phyloP scores from a whole-genome alignment of 2,888 invertebrate genomes.

The Drosophila picticornis region DNA sequence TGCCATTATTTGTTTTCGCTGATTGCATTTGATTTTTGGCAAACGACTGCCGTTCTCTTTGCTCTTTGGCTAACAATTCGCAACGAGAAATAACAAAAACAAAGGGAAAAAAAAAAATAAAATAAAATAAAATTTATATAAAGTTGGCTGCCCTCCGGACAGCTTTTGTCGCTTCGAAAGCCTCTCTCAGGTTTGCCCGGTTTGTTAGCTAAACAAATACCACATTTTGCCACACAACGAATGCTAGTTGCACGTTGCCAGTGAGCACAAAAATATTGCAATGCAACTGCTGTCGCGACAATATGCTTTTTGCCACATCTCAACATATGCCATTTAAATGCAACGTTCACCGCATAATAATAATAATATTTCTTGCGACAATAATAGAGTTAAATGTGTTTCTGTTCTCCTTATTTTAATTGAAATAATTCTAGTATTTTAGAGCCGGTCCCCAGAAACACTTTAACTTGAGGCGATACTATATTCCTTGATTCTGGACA shows the following conservation, averaged over 20 bases:
- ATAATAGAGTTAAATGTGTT: neutral
- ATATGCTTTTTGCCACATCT: conserved; percentile 1
- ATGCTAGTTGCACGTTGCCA: conserved; percentile 29
- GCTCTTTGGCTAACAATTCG: conserved; percentile 54
- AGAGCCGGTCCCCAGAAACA: neutral
- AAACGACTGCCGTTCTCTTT: conserved; percentile 57
- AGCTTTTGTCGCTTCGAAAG: conserved; percentile 9
- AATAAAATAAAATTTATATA: conserved; percentile 13
- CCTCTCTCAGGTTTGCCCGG: conserved; percentile 14
- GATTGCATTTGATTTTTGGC: conserved; percentile 81
- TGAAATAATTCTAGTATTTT: neutral
- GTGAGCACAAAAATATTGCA: neutral
- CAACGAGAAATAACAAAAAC: neutral
- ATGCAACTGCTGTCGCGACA: conserved; percentile 8
- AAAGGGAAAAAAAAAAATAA: conserved; percentile 6
- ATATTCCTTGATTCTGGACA: neutral
- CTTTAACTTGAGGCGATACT: neutral
- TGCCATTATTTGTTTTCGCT: conserved; percentile 81
- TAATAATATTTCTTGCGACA: neutral
- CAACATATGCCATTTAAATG: conserved; percentile 43
- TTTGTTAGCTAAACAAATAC: conserved; percentile 73
- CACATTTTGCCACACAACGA: conserved; percentile 42
- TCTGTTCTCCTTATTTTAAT: neutral
- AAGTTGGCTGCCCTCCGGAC: conserved; percentile 23
- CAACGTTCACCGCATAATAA: neutral